Evolutionary conservation across 1,140 invertebrate genomes (phyloP), one percentile per base, ranked within the genome.

Genomic region (Thaumatotibia leucotreta): DNA sequence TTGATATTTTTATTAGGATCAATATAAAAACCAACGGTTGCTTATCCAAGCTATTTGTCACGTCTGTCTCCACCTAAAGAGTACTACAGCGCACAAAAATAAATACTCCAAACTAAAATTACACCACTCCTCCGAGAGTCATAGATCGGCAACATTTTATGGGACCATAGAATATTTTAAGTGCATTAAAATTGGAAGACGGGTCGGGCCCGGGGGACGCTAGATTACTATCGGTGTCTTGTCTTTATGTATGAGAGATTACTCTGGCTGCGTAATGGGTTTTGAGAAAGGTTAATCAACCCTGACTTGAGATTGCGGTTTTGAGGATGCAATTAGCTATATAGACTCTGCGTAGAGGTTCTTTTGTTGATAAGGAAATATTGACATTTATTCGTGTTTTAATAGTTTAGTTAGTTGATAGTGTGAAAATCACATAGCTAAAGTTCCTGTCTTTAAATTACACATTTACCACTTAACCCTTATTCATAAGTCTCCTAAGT

Each of bases 91-190:
- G 35, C n/a, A 11, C 4, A 39, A 39, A 39, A 5, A 45, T 20
- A 45, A 20, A 45, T n/a, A 45, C 35, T 14, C n/a, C 2, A 58
- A 6, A 27, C 24, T 58, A 58, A 58, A 58, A 58, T 31, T 17
- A 31, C 23, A 54, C 22, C 22, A 8, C 52, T 58, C 52, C 23
- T 27, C 24, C 11, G 52, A 27, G 52, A 58, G 52, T 58, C 52
- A 58, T 58, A 58, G 52, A 58, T 58, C 52, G 52, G 23, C 52
- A 58, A 58, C 52, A 39, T 63, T 63, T 63, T 63, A 63, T 33
- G 76, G 80, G 73, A 80, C 69, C 77, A 75, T 82, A 79, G 80
- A 83, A 85, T 85, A 83, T 83, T 82, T 85, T 83, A 82, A 85
- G 75, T 79, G 77, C 77, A 77, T 77, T 76, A 79, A 76, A 72